phyloP scores from a whole-genome alignment of 2,113 vertebrate genomes.

The Xenotilapia leptura region DNA sequence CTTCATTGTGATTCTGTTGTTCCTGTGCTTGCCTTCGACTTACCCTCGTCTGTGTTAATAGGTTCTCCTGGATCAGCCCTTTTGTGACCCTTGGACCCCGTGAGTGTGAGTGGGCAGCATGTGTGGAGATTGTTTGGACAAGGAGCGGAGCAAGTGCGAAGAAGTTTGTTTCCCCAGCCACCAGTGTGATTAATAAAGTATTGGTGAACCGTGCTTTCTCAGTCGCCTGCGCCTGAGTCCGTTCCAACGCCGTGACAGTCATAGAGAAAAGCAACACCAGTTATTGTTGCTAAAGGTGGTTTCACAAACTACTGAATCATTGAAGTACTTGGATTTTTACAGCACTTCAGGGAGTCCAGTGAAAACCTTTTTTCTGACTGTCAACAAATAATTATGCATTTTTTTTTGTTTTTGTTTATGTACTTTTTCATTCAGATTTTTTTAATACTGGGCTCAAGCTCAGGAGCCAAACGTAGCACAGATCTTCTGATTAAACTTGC shows the following conservation, averaged over 20 bases:
- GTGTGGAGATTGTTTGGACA: background rate
- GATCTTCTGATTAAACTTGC: background rate
- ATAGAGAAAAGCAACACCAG: background rate
- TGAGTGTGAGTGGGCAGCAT: background rate
- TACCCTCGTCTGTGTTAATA: background rate
- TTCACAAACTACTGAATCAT: background rate
- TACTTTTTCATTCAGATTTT: background rate
- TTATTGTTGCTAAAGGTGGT: background rate
- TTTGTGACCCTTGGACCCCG: background rate
- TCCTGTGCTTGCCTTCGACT: rapidly evolving
- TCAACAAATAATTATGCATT: background rate
- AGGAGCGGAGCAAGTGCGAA: background rate
- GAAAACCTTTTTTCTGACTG: background rate
- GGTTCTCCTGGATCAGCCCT: background rate
- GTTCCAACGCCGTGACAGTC: background rate
- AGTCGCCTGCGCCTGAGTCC: background rate
- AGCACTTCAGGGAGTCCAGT: background rate
- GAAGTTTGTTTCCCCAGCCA: background rate
- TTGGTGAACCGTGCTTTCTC: background rate
- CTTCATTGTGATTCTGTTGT: background rate
- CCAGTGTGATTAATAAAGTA: background rate
- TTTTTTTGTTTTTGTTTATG: background rate
- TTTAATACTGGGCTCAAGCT: background rate
- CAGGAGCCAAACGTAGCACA: background rate
- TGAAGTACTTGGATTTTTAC: background rate